A percentile compares a stretch with the other conserved stretches of the same genome.
phyloP scores from a whole-genome alignment of 2,888 invertebrate species.

The Metalampra italica region DNA sequence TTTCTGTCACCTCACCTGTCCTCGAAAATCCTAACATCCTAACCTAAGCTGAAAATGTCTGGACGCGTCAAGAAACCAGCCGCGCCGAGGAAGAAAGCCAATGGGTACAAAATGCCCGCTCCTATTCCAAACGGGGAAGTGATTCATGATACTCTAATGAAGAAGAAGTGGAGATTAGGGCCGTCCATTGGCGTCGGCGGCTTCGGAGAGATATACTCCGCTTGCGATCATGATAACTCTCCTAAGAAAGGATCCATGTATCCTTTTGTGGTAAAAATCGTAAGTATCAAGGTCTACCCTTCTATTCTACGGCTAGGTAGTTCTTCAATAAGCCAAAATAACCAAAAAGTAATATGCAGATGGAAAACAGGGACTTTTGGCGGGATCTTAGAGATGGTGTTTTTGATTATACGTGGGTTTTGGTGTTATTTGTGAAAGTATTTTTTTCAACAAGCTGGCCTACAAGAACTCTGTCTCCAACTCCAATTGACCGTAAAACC shows the following conservation, averaged over 20 bases:
- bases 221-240: slow-evolving; percentile 79
- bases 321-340: too few species aligned
- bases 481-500: too few species aligned
- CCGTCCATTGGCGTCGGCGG: slow-evolving; percentile 94
- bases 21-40: too few species aligned
- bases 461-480: too few species aligned
- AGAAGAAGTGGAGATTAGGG: slow-evolving; percentile 92
- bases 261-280: slow-evolving; percentile 88
- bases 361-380: too few species aligned
- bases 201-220: slow-evolving; percentile 95
- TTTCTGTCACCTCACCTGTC: too few species aligned
- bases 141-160: slow-evolving; percentile 83
- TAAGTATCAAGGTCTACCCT: slow-evolving; percentile 61
- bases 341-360: too few species aligned
- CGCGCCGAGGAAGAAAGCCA: slow-evolving; percentile 60
- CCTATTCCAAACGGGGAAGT: slow-evolving; percentile 87
- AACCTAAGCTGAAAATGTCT: slow-evolving; percentile 34
- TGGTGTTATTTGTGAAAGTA: too few species aligned
- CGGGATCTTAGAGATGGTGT: too few species aligned
- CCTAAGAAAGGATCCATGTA: slow-evolving; percentile 73
- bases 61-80: slow-evolving; percentile 57
- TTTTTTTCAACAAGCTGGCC: too few species aligned
- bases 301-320: neutral
- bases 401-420: too few species aligned
- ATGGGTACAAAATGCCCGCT: slow-evolving; percentile 81